Conservation (phyloP, 2,888 invertebrate species). For the Andrena marginata region DNA sequence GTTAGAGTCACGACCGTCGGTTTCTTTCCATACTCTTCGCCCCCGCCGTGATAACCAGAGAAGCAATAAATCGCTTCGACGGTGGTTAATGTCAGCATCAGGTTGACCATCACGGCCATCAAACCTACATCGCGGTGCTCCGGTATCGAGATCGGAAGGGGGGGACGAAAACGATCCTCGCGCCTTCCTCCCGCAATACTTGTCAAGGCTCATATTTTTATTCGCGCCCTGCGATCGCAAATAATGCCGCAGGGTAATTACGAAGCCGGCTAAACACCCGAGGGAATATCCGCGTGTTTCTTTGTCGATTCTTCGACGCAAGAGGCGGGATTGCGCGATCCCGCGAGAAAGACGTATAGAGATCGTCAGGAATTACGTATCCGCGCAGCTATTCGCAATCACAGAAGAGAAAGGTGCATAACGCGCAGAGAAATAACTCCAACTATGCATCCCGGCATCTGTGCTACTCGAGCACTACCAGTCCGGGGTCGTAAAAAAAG, state of each 20-base stretch:
- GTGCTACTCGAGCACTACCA: slow-evolving; percentile 1
- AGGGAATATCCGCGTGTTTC: slow-evolving; percentile 32
- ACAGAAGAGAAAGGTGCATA: slow-evolving; percentile 48
- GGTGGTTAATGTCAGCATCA: slow-evolving; percentile 82
- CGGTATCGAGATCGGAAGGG: slow-evolving; percentile 46
- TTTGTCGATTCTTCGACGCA: slow-evolving; percentile 20
- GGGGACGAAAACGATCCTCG: slow-evolving; percentile 15
- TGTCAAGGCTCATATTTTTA: slow-evolving; percentile 37
- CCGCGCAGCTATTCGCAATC: slow-evolving; percentile 40
- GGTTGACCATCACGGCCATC: slow-evolving; percentile 70
- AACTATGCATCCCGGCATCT: slow-evolving; percentile 15
- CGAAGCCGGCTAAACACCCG: slow-evolving; percentile 31
- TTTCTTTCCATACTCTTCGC: slow-evolving; percentile 41
- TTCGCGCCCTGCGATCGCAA: slow-evolving; percentile 24
- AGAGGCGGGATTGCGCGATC: slow-evolving; percentile 34
- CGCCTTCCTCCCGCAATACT: slow-evolving; percentile 10
- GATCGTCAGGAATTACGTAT: slow-evolving; percentile 35
- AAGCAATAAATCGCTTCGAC: slow-evolving; percentile 80
- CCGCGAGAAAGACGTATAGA: slow-evolving; percentile 45
- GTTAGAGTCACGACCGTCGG: slow-evolving; percentile 15
- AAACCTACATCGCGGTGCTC: slow-evolving; percentile 35
- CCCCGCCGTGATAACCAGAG: slow-evolving; percentile 76
- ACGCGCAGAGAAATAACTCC: slow-evolving; percentile 8
- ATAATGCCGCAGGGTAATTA: slow-evolving; percentile 15
- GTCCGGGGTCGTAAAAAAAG: slow-evolving; percentile 7